A percentile compares a stretch with the other conserved stretches of the same genome.
These are phyloP conservation scores for Eupsittula cactorum DNA, from an alignment of 2,113 vertebrate genomes.

Conservation along the genomic window DNA sequence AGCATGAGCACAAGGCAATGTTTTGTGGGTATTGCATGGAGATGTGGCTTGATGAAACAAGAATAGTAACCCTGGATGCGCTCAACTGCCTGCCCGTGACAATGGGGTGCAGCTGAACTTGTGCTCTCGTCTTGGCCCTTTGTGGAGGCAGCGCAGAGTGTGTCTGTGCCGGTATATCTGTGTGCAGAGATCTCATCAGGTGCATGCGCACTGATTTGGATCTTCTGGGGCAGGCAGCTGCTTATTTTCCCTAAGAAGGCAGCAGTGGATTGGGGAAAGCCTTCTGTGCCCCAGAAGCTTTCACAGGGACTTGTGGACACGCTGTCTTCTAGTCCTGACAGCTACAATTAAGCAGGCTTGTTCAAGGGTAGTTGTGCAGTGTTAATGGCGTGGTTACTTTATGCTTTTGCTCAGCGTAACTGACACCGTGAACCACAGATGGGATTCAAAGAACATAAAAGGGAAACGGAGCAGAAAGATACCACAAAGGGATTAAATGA, in stretches of 20 bases:
- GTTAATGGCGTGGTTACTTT: not conserved
- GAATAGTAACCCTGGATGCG: rapidly evolving
- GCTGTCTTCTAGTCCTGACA: not conserved
- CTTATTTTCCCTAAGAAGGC: not conserved
- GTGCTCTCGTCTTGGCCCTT: not conserved
- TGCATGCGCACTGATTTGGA: rapidly evolving
- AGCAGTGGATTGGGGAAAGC: not conserved
- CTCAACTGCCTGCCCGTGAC: rapidly evolving
- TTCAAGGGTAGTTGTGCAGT: not conserved
- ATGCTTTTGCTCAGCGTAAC: not conserved
- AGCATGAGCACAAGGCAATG: rapidly evolving
- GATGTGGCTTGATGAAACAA: rapidly evolving
- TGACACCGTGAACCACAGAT: not conserved
- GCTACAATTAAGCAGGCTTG: not conserved
- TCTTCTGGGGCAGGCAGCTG: not conserved
- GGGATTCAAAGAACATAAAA: conserved; percentile 20
- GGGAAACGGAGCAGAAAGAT: conserved; percentile 71
- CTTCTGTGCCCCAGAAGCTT: not conserved
- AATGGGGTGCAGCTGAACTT: rapidly evolving
- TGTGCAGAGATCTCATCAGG: not conserved
- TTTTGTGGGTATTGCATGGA: rapidly evolving
- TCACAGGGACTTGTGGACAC: not conserved
- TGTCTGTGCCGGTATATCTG: not conserved
- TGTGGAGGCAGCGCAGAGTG: not conserved
- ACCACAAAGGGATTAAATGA: conserved; percentile 69